Base-by-base conservation (phyloP, 2,113 vertebrate genomes). In the Bolborhynchus lineola region DNA sequence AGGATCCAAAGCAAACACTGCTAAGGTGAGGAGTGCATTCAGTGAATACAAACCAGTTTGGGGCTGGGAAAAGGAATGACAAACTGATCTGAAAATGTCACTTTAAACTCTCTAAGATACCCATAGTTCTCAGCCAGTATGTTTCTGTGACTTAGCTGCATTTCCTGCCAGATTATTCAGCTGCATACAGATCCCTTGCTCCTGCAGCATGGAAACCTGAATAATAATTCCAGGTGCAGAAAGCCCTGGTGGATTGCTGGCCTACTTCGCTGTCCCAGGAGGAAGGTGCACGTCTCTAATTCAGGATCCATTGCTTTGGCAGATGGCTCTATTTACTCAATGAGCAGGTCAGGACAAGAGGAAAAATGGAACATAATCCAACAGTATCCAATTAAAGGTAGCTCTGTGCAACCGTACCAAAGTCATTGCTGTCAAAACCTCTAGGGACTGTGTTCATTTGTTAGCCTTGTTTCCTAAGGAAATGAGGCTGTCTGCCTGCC, bases 241-340 rank as follows among this genome's bases (percentile, higher is more conserved):
- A 93, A 81, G 79, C 88, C 86, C 92, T 63, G 68, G 90, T 96
- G 97, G 86, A 44, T 95, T 2, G n/a, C 64, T 95, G 95, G 85
- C 95, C 95, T 93, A 92, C 83, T 94, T 96, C 92, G 50, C 70
- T 71, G 68, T 96, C 96, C 90, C 94, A 44, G 55, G 78, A 67
- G 94, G 49, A 95, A 92, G 89, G 74, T 91, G 79, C 53, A 50
- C 55, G 85, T 71, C 92, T 93, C 91, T 91, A 91, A 94, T 92
- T 93, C 91, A 64, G 96, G 86, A 95, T 88, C 86, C 86, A 55
- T 92, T 91, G 92, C 93, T 93, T 92, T 95, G 96, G 96, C 92
- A 96, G 91, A 95, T 92, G 96, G 65, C 92, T 96, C 72, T 96
- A 92, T 95, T 94, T 96, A 76, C 86, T 91, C 95, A 91, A 79